Percentiles rank a stretch among this genome's conserved stretches.
phyloP scores from a whole-genome alignment of 2,888 invertebrate species.

The Agrochola circellaris region DNA sequence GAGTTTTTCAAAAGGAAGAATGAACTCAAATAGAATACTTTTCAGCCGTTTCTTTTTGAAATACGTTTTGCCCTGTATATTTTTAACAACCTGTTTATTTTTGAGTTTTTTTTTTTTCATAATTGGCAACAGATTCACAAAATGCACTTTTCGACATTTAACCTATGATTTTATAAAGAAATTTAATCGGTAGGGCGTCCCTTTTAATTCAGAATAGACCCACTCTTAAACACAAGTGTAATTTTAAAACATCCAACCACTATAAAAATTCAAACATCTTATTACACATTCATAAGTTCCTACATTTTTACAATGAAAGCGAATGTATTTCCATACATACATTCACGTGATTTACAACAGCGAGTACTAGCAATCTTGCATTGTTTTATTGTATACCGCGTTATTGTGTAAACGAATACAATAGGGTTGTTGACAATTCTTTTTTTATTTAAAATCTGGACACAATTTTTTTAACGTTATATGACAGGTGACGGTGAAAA shows the following conservation, averaged over 20 bases:
- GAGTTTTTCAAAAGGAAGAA: too few species aligned
- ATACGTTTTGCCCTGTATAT: background rate
- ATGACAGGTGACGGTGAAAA: background rate
- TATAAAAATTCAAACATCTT: background rate
- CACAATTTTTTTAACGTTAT: background rate
- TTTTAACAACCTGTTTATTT: too few species aligned
- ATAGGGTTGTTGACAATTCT: slow-evolving; percentile 38
- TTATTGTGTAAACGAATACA: slow-evolving; percentile 64
- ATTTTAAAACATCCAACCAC: background rate
- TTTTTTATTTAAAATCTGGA: background rate
- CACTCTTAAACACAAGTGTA: background rate
- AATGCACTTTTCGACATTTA: too few species aligned
- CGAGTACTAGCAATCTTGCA: slow-evolving; percentile 66
- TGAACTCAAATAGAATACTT: too few species aligned
- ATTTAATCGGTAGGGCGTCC: too few species aligned
- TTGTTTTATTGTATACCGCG: slow-evolving; percentile 69
- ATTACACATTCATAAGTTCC: background rate
- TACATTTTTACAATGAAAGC: slow-evolving; percentile 43
- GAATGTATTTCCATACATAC: slow-evolving; percentile 55
- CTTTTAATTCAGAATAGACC: too few species aligned
- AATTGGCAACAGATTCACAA: background rate
- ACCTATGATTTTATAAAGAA: too few species aligned
- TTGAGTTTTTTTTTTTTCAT: too few species aligned
- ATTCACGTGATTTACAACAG: slow-evolving; percentile 74
- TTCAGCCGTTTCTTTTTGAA: background rate